Conservation (phyloP, 1,140 invertebrate species). For the Drosophila nasuta region DNA sequence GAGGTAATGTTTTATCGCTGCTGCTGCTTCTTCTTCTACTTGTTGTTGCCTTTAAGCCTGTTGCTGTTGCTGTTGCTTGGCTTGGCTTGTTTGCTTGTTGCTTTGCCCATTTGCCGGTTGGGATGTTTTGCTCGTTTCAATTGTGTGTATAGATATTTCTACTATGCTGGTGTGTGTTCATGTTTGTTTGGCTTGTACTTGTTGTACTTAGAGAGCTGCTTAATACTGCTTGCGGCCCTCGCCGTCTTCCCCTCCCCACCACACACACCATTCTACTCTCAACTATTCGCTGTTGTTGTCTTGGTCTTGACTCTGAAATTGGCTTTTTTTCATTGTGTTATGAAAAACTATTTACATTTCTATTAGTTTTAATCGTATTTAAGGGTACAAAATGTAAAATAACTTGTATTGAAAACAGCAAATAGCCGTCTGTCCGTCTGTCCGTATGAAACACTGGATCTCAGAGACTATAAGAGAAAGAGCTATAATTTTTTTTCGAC, state of each 20-base stretch:
- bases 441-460: no score
- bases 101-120: slow-evolving; percentile 77
- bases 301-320: slow-evolving; percentile 59
- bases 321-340: slow-evolving; percentile 16
- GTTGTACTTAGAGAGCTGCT: slow-evolving; percentile 73
- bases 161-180: slow-evolving; percentile 19
- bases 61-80: slow-evolving; percentile 39
- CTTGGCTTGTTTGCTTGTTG: slow-evolving; percentile 33
- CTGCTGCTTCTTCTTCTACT: slow-evolving; percentile 8
- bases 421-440: no score
- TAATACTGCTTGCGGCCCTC: slow-evolving; percentile 13
- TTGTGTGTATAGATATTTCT: slow-evolving; percentile 3
- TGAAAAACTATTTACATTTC: slow-evolving; percentile 11
- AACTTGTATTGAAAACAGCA: no score
- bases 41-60: slow-evolving; percentile 45
- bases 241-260: neutral
- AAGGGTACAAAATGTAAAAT: no score
- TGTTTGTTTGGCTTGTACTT: slow-evolving; percentile 69
- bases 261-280: neutral
- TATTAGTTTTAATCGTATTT: slow-evolving; percentile 1
- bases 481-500: no score
- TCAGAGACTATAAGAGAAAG: no score
- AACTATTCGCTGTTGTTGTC: slow-evolving; percentile 10
- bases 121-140: slow-evolving; percentile 56
- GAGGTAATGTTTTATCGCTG: slow-evolving; percentile 68